A percentile compares a stretch with the other conserved stretches of the same genome.
phyloP scores from a whole-genome alignment of 2,888 invertebrate species.

The Drosophila mulleri region DNA sequence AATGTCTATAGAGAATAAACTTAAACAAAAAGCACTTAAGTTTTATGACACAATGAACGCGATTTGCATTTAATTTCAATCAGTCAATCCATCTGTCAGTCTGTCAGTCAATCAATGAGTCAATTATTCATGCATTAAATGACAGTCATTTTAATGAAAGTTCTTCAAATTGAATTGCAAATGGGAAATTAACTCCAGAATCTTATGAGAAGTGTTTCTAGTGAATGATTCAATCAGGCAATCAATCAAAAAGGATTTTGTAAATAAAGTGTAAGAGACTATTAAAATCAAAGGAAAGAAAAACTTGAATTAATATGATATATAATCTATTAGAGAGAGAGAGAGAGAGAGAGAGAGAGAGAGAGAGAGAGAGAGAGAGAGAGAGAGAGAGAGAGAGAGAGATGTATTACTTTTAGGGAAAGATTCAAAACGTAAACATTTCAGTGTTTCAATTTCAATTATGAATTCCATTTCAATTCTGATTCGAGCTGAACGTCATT shows the following conservation, averaged over 20 bases:
- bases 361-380: not conserved
- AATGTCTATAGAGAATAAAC: not conserved
- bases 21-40: conserved; percentile 9
- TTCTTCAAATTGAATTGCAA: not conserved
- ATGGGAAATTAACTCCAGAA: not conserved
- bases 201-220: not conserved
- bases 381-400: not conserved
- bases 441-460: not conserved
- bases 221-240: not conserved
- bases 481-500: not conserved
- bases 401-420: no score
- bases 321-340: no score
- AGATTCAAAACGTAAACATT: not conserved
- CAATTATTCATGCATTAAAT: not conserved
- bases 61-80: conserved; percentile 15
- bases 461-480: not conserved
- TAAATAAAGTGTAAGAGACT: no score
- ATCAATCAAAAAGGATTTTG: not conserved
- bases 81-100: not conserved
- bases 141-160: not conserved
- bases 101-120: not conserved
- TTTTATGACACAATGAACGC: conserved; percentile 1
- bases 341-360: no score
- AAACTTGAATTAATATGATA: no score
- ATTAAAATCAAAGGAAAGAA: no score